Evolutionary conservation across 2,113 vertebrate genomes (phyloP).

Genomic region (Alethe diademata): DNA sequence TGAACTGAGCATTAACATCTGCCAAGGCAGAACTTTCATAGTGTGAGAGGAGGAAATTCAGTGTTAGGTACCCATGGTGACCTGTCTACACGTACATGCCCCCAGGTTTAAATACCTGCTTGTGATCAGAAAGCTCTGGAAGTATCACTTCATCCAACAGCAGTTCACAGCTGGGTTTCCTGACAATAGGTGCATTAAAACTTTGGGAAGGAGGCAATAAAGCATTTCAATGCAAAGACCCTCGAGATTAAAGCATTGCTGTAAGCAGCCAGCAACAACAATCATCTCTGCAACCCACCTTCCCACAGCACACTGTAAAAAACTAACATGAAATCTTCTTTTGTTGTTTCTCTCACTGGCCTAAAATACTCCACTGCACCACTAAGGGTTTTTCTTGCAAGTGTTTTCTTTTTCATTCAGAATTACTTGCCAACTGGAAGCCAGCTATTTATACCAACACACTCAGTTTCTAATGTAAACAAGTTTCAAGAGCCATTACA

Average conservation of each 20-base stretch:
- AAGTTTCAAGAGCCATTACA: background rate
- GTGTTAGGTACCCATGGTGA: background rate
- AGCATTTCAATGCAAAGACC: background rate
- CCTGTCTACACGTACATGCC: rapidly evolving
- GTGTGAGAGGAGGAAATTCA: background rate
- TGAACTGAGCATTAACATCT: background rate
- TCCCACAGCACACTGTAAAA: background rate
- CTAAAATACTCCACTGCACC: background rate
- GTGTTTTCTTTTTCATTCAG: background rate
- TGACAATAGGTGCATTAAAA: background rate
- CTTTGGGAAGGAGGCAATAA: rapidly evolving
- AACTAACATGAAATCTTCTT: background rate
- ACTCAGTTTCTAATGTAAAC: background rate
- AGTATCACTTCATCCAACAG: background rate
- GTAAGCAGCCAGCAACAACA: background rate
- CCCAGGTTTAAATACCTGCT: background rate
- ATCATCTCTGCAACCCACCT: background rate
- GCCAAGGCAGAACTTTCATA: background rate
- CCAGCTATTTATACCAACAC: background rate
- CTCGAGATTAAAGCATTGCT: background rate
- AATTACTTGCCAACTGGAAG: background rate
- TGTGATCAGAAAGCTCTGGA: background rate
- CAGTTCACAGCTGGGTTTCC: background rate
- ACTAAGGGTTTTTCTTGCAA: background rate
- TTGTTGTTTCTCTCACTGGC: background rate